phyloP scores from a whole-genome alignment of 2,888 invertebrate species.

The Salticus scenicus region DNA sequence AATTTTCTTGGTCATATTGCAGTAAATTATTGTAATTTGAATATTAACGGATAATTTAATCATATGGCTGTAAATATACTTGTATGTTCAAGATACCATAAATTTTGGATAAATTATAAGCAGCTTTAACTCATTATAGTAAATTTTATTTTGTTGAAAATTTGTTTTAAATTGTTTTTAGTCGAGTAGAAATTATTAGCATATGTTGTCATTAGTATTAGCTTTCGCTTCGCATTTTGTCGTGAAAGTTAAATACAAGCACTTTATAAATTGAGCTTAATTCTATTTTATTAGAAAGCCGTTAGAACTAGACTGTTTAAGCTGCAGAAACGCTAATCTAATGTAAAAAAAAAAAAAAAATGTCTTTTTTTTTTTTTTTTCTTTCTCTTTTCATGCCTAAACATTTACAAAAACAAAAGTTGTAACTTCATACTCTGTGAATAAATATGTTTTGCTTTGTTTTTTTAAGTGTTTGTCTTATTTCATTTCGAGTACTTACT shows the following conservation, averaged over 20 bases:
- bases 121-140: conserved; percentile 27
- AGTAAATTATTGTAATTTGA: background rate
- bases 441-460: conserved; percentile 68
- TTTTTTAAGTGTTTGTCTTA: background rate
- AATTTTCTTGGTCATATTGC: background rate
- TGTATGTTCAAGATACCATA: background rate
- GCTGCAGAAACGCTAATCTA: conserved; percentile 54
- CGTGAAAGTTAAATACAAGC: conserved; percentile 47
- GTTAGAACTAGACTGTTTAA: conserved; percentile 53
- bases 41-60: conserved; percentile 22
- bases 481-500: too few species aligned
- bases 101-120: conserved; percentile 20
- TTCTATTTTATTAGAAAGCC: conserved; percentile 65
- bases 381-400: conserved; percentile 36
- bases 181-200: conserved; percentile 51
- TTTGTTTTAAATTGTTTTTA: conserved; percentile 43
- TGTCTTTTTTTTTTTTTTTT: too few species aligned
- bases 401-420: conserved; percentile 24
- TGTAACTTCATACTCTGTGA: conserved; percentile 63
- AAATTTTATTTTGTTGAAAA: conserved; percentile 22
- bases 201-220: conserved; percentile 56
- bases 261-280: conserved; percentile 67
- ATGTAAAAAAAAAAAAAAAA: conserved; percentile 37
- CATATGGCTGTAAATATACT: conserved; percentile 19
- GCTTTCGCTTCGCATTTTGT: conserved; percentile 53